A percentile compares a stretch with the other conserved stretches of the same genome.
phyloP scores from a whole-genome alignment of 2,797 vertebrate genomes.

The Pampus argenteus region DNA sequence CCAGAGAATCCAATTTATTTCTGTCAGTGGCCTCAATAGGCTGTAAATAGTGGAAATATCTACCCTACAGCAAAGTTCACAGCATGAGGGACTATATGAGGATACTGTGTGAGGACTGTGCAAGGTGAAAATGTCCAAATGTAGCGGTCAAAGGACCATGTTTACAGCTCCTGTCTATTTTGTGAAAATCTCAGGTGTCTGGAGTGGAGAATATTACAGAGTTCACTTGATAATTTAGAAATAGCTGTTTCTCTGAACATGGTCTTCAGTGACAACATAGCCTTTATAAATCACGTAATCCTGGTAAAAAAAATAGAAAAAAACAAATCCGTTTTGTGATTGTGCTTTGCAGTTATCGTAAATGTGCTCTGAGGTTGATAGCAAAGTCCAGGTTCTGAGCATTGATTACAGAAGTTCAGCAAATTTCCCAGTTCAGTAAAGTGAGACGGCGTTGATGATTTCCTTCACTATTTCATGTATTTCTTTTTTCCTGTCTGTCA shows the following conservation, averaged over 20 bases:
- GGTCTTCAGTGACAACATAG: constrained; percentile 4
- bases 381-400: constrained; percentile 64
- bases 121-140: constrained; percentile 9
- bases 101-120: constrained; percentile 10
- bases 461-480: constrained; percentile 67
- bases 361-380: constrained; percentile 66
- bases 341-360: constrained; percentile 44
- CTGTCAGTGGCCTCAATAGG: constrained; percentile 19
- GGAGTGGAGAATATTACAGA: not conserved
- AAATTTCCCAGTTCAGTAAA: constrained; percentile 80
- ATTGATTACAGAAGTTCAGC: constrained; percentile 74
- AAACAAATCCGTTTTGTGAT: constrained; percentile 17
- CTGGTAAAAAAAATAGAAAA: not conserved
- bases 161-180: not conserved
- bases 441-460: constrained; percentile 73
- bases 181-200: constrained; percentile 6
- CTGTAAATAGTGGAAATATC: constrained; percentile 28
- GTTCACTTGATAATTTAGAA: not conserved
- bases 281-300: not conserved
- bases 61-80: constrained; percentile 26
- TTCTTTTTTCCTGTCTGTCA: constrained; percentile 45
- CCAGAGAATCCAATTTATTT: constrained; percentile 39
- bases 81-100: constrained; percentile 7
- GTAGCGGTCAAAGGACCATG: not conserved
- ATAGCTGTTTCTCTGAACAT: not conserved